phyloP scores from a whole-genome alignment of 2,888 invertebrate species.

The Abrostola tripartita region DNA sequence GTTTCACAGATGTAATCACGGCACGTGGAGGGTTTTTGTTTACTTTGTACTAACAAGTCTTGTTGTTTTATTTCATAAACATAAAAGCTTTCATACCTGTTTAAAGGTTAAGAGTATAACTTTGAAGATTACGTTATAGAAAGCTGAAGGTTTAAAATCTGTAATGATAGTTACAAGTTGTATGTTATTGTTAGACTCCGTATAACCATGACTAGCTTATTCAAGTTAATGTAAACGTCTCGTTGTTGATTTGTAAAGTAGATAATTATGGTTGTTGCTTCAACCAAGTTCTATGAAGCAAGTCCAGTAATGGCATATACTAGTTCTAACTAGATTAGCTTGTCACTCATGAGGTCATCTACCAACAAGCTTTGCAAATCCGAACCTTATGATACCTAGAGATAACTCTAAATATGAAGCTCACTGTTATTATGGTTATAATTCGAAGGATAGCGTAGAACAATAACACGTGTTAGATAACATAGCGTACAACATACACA shows the following conservation, averaged over 20 bases:
- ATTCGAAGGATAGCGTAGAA: constrained; percentile 5
- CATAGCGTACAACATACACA: constrained; percentile 30
- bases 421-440: neutral
- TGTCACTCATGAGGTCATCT: constrained; percentile 22
- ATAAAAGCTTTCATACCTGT: neutral
- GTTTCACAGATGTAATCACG: constrained; percentile 35
- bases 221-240: neutral
- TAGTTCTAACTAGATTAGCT: constrained; percentile 12
- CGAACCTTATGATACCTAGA: constrained; percentile 12
- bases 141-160: neutral
- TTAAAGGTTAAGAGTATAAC: neutral
- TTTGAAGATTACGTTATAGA: neutral
- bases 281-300: constrained; percentile 13
- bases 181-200: neutral
- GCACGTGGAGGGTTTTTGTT: constrained; percentile 18
- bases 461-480: constrained; percentile 1
- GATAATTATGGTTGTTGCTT: constrained; percentile 13
- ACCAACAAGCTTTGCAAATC: neutral
- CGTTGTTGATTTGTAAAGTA: constrained; percentile 5
- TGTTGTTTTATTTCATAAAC: neutral
- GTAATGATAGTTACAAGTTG: neutral
- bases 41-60: constrained; percentile 13
- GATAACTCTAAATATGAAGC: neutral
- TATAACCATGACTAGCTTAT: neutral
- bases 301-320: constrained; percentile 14